phyloP scores from a whole-genome alignment of 2,888 invertebrate genomes.

The Eilema depressum region DNA sequence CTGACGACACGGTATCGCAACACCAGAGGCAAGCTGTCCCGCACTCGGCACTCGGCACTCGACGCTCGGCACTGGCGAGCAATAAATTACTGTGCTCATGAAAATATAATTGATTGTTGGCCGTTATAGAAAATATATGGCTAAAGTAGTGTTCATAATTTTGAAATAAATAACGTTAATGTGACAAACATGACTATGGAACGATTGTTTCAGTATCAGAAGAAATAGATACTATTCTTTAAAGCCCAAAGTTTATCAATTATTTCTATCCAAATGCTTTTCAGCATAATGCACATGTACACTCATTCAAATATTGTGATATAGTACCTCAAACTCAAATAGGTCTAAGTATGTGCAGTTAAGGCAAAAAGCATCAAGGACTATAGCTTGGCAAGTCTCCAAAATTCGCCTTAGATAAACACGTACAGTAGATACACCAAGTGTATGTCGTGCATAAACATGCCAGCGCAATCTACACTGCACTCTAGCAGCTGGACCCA shows the following conservation, averaged over 20 bases:
- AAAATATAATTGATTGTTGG: not conserved
- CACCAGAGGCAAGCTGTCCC: not conserved
- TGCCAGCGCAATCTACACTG: not conserved
- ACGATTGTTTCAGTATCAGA: too few relatives aligned
- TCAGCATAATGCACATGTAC: too few relatives aligned
- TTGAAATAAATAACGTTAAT: not conserved
- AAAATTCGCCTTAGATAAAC: not conserved
- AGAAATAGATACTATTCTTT: too few relatives aligned
- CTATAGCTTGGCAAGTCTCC: not conserved
- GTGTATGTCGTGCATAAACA: not conserved
- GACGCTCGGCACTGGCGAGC: not conserved
- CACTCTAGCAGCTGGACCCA: not conserved
- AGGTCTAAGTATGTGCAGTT: not conserved
- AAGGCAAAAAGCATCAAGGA: not conserved
- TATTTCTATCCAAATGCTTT: too few relatives aligned
- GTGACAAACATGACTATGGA: not conserved
- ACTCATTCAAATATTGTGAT: too few relatives aligned
- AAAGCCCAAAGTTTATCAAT: too few relatives aligned
- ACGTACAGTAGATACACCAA: not conserved
- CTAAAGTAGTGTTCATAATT: not conserved
- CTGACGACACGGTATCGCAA: not conserved
- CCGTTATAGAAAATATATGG: not conserved
- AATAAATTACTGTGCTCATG: not conserved
- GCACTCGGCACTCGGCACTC: not conserved
- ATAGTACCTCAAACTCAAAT: not conserved